These are phyloP conservation scores for Orthosia gothica DNA, from an alignment of 2,888 invertebrate genomes.

Conservation along the genomic window DNA sequence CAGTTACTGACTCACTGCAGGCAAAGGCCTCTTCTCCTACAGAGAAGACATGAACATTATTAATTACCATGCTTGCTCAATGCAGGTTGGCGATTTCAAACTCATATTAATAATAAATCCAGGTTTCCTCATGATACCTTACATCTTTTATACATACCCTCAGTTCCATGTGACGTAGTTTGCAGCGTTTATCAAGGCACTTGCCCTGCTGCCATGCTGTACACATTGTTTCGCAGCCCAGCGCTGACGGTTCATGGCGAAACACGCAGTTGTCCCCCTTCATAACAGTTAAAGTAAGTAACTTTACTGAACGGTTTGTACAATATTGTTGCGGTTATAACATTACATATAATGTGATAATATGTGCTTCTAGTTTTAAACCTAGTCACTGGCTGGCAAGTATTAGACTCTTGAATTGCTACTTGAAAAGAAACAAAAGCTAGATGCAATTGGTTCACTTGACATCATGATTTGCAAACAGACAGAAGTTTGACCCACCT, in stretches of 20 bases:
- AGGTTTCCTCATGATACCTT: no score
- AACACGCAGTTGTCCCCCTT: slow-evolving; percentile 96
- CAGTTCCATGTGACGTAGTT: slow-evolving; percentile 96
- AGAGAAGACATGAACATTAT: no score
- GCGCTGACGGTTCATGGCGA: slow-evolving; percentile 96
- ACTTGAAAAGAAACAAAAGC: slow-evolving; percentile 41
- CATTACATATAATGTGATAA: slow-evolving; percentile 35
- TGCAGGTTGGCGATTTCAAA: no score
- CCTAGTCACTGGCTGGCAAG: slow-evolving; percentile 37
- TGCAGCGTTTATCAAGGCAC: slow-evolving; percentile 95
- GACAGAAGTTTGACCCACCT: slow-evolving; percentile 1
- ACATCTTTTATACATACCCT: slow-evolving; percentile 89
- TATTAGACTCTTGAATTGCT: slow-evolving; percentile 20
- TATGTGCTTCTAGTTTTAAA: slow-evolving; percentile 43
- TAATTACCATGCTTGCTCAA: no score
- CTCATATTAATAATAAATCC: no score
- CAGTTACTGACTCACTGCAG: no score
- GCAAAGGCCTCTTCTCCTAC: no score
- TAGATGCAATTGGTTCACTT: slow-evolving; percentile 22
- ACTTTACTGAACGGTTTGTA: slow-evolving; percentile 32
- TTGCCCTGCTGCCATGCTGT: slow-evolving; percentile 96
- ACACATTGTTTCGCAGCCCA: slow-evolving; percentile 96
- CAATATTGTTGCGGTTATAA: slow-evolving; percentile 9
- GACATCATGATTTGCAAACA: slow-evolving; percentile 24
- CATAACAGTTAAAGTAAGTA: slow-evolving; percentile 62